phyloP scores from a whole-genome alignment of 2,888 invertebrate species.

The Cremastinae sp. region DNA sequence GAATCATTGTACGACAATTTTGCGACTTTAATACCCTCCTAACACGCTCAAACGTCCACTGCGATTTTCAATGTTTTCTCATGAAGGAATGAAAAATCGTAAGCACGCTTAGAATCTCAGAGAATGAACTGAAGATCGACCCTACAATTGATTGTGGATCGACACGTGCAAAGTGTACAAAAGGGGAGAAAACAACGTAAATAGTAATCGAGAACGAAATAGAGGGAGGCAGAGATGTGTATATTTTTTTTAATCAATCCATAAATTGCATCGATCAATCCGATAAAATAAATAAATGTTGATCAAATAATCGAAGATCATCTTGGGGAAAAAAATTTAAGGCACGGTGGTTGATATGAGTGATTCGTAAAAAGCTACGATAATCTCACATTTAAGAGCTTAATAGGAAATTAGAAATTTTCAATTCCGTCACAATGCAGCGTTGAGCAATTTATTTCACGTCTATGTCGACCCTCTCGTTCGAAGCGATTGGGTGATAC shows the following conservation, averaged over 20 bases:
- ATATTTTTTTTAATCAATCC: conserved; percentile 61
- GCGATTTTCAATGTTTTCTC: conserved; percentile 10
- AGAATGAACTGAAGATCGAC: conserved; percentile 42
- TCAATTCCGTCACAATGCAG: conserved; percentile 29
- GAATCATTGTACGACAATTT: conserved; percentile 5
- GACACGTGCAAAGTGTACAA: conserved; percentile 61
- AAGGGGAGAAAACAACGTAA: conserved; percentile 33
- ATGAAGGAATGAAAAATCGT: conserved; percentile 33
- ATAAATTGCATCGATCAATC: conserved; percentile 45
- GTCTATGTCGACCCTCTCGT: conserved; percentile 37
- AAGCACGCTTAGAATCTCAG: conserved; percentile 47
- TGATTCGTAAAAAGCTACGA: conserved; percentile 32
- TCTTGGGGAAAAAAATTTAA: conserved; percentile 30
- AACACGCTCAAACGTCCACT: conserved; percentile 15
- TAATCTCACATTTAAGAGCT: conserved; percentile 63
- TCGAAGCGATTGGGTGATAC: conserved; percentile 39
- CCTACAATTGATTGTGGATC: conserved; percentile 55
- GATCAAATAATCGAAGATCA: conserved; percentile 41
- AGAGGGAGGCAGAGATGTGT: conserved; percentile 57
- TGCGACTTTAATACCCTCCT: conserved; percentile 3
- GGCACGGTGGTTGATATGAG: conserved; percentile 32
- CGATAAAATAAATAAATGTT: conserved; percentile 33
- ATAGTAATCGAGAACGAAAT: neutral
- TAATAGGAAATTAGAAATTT: conserved; percentile 63
- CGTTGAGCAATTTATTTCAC: conserved; percentile 31